phyloP scores from a whole-genome alignment of 1,140 invertebrate genomes.

The Gryllus bimaculatus region DNA sequence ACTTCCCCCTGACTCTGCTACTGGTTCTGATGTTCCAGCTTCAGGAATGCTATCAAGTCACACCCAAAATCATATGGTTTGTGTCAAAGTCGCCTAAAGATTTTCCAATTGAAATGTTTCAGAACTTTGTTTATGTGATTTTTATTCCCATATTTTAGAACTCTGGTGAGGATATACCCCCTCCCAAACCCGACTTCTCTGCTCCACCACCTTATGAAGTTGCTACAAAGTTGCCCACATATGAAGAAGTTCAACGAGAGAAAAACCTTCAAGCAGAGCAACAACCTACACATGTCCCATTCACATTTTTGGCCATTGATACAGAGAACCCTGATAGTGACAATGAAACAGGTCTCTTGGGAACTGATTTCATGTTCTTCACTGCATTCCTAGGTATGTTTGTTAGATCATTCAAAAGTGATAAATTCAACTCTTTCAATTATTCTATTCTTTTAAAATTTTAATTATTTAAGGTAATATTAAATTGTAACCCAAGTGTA shows the following conservation, averaged over 20 bases:
- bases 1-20: background rate
- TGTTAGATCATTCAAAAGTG: background rate
- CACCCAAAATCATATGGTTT: background rate
- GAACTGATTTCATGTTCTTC: slow-evolving; percentile 81
- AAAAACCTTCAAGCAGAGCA: slow-evolving; percentile 66
- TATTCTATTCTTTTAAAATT: too few species aligned
- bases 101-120: background rate
- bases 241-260: slow-evolving; percentile 81
- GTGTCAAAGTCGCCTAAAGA: background rate
- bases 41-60: background rate
- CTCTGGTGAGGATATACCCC: slow-evolving; percentile 48
- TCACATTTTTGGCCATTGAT: slow-evolving; percentile 59
- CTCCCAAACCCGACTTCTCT: slow-evolving; percentile 69
- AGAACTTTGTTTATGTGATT: background rate
- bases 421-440: background rate
- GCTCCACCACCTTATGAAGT: slow-evolving; percentile 79
- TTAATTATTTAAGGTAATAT: too few species aligned
- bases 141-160: background rate
- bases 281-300: slow-evolving; percentile 33
- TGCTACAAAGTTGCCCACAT: slow-evolving; percentile 67
- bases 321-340: slow-evolving; percentile 59
- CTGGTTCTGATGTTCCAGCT: background rate
- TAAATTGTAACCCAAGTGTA: too few species aligned
- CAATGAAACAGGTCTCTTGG: slow-evolving; percentile 60
- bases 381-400: slow-evolving; percentile 70